Percentiles rank a stretch among this genome's conserved stretches.
phyloP scores from a whole-genome alignment of 2,888 invertebrate genomes.

The Rugalucina vietnamica region DNA sequence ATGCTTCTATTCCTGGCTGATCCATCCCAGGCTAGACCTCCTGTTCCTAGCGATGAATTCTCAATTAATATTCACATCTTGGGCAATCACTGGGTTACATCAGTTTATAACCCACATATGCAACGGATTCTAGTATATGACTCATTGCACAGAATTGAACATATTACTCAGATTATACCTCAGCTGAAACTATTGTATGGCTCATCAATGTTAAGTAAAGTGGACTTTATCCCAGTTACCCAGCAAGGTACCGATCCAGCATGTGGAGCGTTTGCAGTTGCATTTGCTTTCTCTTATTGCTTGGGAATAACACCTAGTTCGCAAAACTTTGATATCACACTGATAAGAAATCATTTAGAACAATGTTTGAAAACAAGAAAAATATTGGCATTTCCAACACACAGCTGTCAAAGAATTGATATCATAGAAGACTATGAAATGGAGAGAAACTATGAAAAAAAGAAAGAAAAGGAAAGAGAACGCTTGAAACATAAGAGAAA shows the following conservation, averaged over 20 bases:
- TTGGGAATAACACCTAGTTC: conserved; percentile 1
- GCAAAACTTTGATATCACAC: neutral
- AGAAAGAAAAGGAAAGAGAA: no score
- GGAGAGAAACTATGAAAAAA: no score
- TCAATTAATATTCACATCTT: no score
- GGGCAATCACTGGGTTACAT: neutral
- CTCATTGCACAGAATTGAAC: neutral
- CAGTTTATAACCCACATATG: neutral
- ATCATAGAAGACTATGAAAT: no score
- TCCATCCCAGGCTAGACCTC: neutral
- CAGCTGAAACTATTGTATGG: neutral
- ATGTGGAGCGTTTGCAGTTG: conserved; percentile 24
- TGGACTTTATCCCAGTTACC: conserved; percentile 7
- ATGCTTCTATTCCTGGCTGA: neutral
- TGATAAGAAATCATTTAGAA: conserved; percentile 3
- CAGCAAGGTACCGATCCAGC: conserved; percentile 18
- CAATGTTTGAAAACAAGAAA: neutral
- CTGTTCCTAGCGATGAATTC: neutral
- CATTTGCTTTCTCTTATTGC: conserved; percentile 9
- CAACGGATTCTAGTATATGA: neutral
- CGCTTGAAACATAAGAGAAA: no score
- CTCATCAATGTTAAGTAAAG: neutral
- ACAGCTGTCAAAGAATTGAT: no score
- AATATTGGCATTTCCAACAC: neutral
- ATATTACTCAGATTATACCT: neutral